phyloP scores from a whole-genome alignment of 2,888 invertebrate genomes.

The Thymelicus acteon region DNA sequence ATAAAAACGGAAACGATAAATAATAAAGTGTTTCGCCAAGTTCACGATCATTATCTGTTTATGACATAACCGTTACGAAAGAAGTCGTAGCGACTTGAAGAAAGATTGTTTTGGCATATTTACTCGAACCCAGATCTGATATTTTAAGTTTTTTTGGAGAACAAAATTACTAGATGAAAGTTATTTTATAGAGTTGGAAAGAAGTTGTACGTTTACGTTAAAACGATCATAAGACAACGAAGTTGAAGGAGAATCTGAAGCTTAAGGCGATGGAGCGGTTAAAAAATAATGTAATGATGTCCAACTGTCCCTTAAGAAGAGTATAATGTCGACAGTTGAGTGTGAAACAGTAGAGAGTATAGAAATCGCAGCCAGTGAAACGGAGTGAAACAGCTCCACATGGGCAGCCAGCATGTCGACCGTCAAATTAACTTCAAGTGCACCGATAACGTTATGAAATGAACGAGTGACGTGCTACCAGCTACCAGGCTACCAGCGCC shows the following conservation, averaged over 20 bases:
- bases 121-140: not conserved
- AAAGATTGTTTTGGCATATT: not conserved
- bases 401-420: conserved; percentile 75
- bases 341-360: conserved; percentile 44
- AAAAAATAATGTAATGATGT: not conserved
- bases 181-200: not conserved
- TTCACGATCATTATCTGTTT: conserved; percentile 32
- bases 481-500: too few species aligned
- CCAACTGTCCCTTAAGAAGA: conserved; percentile 20
- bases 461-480: conserved; percentile 52
- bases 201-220: not conserved
- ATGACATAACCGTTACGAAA: conserved; percentile 29
- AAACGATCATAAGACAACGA: not conserved
- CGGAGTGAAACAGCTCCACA: conserved; percentile 74
- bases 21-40: conserved; percentile 31
- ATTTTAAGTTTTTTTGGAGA: not conserved
- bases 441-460: conserved; percentile 49
- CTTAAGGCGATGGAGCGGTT: not conserved
- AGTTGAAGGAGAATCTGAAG: not conserved
- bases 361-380: conserved; percentile 73
- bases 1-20: conserved; percentile 28
- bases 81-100: not conserved
- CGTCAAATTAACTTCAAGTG: conserved; percentile 76
- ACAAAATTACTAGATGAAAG: not conserved
- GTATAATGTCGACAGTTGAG: conserved; percentile 11